Evolutionary conservation across 2,888 invertebrate species (phyloP).

Genomic region (Hypolimnas misippus): DNA sequence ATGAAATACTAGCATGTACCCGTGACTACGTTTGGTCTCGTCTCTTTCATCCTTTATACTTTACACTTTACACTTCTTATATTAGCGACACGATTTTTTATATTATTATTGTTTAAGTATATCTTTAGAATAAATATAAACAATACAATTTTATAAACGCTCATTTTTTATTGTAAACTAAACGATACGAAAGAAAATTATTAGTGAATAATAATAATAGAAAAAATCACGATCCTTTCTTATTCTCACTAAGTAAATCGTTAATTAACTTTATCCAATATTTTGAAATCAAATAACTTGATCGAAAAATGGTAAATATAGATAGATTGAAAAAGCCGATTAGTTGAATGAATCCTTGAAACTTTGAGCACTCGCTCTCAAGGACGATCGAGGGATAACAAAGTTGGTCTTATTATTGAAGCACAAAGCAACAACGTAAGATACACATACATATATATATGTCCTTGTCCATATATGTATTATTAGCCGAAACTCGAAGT

Average conservation of each 20-base stretch:
- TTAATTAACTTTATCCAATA: neutral
- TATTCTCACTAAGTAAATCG: neutral
- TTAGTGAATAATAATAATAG: too few species aligned
- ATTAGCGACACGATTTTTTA: too few species aligned
- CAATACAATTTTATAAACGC: too few species aligned
- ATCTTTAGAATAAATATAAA: too few species aligned
- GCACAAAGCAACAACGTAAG: neutral
- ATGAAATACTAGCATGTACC: too few species aligned
- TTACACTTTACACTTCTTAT: too few species aligned
- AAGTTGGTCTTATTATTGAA: constrained; percentile 19
- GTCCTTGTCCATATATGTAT: neutral
- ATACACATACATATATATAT: neutral
- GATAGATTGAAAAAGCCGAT: constrained; percentile 14
- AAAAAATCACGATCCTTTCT: neutral
- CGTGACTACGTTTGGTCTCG: too few species aligned
- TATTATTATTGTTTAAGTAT: too few species aligned
- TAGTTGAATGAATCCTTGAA: constrained; percentile 24
- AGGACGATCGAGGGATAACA: constrained; percentile 17
- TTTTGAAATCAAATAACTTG: constrained; percentile 10
- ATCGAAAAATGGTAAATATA: constrained; percentile 20
- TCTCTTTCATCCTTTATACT: too few species aligned
- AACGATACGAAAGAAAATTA: too few species aligned
- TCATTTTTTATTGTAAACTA: too few species aligned
- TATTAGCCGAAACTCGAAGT: neutral
- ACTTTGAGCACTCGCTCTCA: constrained; percentile 18